Base-by-base conservation (phyloP, 2,113 vertebrate genomes). In the Ammodytes marinus region DNA sequence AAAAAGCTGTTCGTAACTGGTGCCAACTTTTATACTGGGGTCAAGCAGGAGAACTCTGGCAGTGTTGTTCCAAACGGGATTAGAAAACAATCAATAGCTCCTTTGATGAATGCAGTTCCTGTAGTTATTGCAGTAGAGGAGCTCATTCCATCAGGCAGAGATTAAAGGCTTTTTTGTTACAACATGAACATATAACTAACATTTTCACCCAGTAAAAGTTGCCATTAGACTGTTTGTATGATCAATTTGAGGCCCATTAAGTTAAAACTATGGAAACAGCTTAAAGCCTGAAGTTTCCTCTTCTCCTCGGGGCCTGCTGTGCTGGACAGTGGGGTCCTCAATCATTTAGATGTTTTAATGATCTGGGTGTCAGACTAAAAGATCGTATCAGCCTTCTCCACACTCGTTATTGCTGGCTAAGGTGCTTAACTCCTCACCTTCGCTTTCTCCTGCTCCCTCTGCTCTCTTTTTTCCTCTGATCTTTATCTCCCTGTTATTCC, bases 341-440 rank as follows among this genome's bases (percentile, higher is more conserved):
- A 43, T 84, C 80, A 74, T 79, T 82, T 70, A 42, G 77, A 84
- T 45, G 75, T 72, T 87, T 86, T 87, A 86, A 87, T 84, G 87
- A 86, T 88, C 66, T 55, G 27, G 49, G 39, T 87, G 84, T 88
- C 82, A 75, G 77, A 71, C 49, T 40, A 50, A 77, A 71, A 88
- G 82, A 90, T 89, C 7, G 17, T 86, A 83, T 92, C 86, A 77
- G 70, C 52, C 13, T 52, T 64, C 72, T 83, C 53, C 77, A 60
- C 76, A 57, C 77, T 86, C 79, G 13, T 88, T 90, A 82, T 77
- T 83, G 70, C 77, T 19, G 37, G 50, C 78, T 81, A 42, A 79
- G 69, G 77, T 86, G 69, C 77, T 89, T 59, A 81, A 80, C 84
- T 87, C 60, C 82, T 82, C 84, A 76, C 86, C 83, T 74, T 82